phyloP scores from a whole-genome alignment of 2,113 vertebrate species.

The Nicator chloris region DNA sequence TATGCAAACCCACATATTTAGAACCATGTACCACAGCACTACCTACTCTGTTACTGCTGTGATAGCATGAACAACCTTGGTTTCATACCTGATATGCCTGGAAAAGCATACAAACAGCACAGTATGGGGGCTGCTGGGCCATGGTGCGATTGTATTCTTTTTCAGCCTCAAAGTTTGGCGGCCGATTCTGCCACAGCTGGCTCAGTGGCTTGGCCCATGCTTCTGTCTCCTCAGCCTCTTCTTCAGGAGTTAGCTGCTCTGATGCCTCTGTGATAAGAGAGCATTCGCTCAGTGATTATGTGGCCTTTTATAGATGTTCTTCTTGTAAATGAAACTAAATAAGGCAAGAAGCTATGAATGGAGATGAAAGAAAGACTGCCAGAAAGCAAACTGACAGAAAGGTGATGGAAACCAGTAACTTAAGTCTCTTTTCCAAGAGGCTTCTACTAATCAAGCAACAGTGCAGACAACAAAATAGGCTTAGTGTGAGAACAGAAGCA shows the following conservation, averaged over 20 bases:
- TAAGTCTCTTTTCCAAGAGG: not conserved
- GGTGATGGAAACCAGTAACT: not conserved
- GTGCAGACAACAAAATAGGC: not conserved
- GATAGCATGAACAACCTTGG: not conserved
- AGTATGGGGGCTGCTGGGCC: slow-evolving; percentile 87
- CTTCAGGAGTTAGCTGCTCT: slow-evolving; percentile 80
- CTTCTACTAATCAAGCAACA: not conserved
- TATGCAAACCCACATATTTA: not conserved
- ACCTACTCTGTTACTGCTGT: not conserved
- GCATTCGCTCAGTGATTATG: not conserved
- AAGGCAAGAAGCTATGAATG: not conserved
- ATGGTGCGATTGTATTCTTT: slow-evolving; percentile 86
- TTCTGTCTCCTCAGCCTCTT: slow-evolving; percentile 86
- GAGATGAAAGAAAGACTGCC: not conserved
- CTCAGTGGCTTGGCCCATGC: slow-evolving; percentile 89
- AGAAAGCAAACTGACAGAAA: not conserved
- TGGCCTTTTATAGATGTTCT: not conserved
- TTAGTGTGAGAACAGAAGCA: not conserved
- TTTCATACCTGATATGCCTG: slow-evolving; percentile 84
- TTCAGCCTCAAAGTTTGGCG: slow-evolving; percentile 84
- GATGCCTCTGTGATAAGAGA: slow-evolving; percentile 74
- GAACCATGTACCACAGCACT: not conserved
- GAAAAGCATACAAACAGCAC: slow-evolving; percentile 93
- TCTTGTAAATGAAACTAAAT: not conserved
- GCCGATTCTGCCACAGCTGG: slow-evolving; percentile 90